Evolutionary conservation across 1,140 invertebrate species (phyloP), one percentile per base, ranked within the genome.

Genomic region (Hycleus cichorii): DNA sequence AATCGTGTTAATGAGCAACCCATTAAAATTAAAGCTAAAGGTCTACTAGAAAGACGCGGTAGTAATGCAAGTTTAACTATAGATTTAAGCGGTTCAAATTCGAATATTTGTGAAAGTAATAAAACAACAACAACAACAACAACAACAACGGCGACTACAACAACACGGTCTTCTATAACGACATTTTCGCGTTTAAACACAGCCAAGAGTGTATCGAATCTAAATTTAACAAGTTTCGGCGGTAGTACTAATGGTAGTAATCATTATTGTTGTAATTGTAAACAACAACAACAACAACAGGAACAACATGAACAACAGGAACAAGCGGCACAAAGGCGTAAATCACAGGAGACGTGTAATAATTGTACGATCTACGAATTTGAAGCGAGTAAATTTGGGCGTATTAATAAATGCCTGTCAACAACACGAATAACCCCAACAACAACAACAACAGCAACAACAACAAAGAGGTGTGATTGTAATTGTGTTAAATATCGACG

Each of bases 21-120:
- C 0, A 68, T 67, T 49, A 71, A 64, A 64, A 69, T 73, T 26
- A 73, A 66, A 65, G 69, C 69, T 32, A 90, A 89, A 63, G 84
- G 86, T 42, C 70, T 89, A 2, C 70, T 90, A 7, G 87, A 92
- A 74, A 78, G 89, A 10, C 78, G 89, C 44, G 90, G 90, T 52
- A 93, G 91, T 7, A 93, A 90, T 72, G 91, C 91, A 4, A 91
- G 88, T 49, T 76, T 95, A 0, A 94, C 91, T 10, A 74, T 74
- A n/a, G 72, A 74, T 64, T 63, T 74, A 38, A 11, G 40, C 32
- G 70, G 72, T 27, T 68, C 68, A 2, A 67, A 66, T 44, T 64
- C 64, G 2, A 72, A 54, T 50, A 67, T 71, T 32, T 38, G 60
- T 0, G 66, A 69, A 26, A 57, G 47, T 1, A 42, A n/a, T 42